Evolutionary conservation across 2,113 vertebrate genomes (phyloP).

Genomic region (Centropus unirufus): DNA sequence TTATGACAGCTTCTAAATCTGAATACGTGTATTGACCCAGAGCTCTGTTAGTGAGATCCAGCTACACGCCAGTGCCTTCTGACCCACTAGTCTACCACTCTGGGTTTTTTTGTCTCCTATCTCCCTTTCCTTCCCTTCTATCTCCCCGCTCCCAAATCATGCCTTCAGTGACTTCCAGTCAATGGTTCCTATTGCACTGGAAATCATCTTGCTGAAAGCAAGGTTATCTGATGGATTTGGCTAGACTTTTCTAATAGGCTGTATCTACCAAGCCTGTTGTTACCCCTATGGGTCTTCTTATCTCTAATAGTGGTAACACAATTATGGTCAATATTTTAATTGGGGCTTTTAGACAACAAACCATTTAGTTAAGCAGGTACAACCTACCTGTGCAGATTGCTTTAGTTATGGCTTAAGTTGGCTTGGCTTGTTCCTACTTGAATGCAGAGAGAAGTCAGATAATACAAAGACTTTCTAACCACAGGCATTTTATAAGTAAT

Average conservation of each 20-base stretch:
- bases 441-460: neutral
- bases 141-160: neutral
- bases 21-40: neutral
- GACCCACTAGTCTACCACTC: neutral
- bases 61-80: neutral
- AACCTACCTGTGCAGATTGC: neutral
- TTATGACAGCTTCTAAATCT: neutral
- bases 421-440: neutral
- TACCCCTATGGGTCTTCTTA: neutral
- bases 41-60: neutral
- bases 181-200: neutral
- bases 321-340: neutral
- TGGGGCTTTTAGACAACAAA: neutral
- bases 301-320: neutral
- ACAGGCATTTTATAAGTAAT: neutral
- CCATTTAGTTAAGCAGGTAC: neutral
- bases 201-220: neutral
- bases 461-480: neutral
- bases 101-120: neutral
- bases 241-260: neutral
- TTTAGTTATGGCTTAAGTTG: neutral
- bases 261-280: neutral
- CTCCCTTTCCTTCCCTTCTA: too few relatives aligned
- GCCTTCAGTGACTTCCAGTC: neutral
- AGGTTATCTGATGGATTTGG: neutral